Evolutionary conservation across 2,113 vertebrate genomes (phyloP).

Genomic region (Odocoileus virginianus): DNA sequence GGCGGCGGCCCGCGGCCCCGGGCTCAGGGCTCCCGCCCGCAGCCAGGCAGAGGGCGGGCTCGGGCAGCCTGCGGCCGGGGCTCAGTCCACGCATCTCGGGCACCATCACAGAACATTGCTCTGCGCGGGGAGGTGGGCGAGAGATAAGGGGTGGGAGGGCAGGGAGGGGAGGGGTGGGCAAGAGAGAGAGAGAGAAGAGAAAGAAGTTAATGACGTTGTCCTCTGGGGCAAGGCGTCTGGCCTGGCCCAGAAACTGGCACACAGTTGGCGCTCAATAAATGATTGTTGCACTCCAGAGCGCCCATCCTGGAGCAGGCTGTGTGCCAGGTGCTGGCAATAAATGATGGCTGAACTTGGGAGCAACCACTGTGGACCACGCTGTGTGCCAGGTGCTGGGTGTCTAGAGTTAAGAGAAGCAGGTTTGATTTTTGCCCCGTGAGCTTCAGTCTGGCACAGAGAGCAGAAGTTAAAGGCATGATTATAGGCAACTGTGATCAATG

Average conservation of each 20-base stretch:
- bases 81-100: constrained; percentile 89
- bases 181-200: constrained; percentile 41
- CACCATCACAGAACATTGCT: constrained; percentile 86
- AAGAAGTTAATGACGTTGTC: constrained; percentile 31
- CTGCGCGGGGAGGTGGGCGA: constrained; percentile 72
- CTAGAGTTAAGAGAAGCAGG: not conserved
- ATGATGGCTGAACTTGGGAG: not conserved
- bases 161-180: not conserved
- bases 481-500: too few relatives aligned
- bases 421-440: not conserved
- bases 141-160: constrained; percentile 13
- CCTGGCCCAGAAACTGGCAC: not conserved
- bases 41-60: constrained; percentile 72
- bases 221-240: not conserved
- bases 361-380: not conserved
- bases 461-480: not conserved
- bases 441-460: not conserved
- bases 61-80: constrained; percentile 84
- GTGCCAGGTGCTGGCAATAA: not conserved
- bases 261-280: not conserved
- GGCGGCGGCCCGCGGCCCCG: constrained; percentile 53
- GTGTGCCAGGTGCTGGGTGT: not conserved
- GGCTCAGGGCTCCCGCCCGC: constrained; percentile 74
- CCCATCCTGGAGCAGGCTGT: not conserved
- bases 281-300: not conserved